Evolutionary conservation across 2,888 invertebrate species (phyloP), one percentile per base, ranked within the genome.

Genomic region (Trachelus troglodyta): DNA sequence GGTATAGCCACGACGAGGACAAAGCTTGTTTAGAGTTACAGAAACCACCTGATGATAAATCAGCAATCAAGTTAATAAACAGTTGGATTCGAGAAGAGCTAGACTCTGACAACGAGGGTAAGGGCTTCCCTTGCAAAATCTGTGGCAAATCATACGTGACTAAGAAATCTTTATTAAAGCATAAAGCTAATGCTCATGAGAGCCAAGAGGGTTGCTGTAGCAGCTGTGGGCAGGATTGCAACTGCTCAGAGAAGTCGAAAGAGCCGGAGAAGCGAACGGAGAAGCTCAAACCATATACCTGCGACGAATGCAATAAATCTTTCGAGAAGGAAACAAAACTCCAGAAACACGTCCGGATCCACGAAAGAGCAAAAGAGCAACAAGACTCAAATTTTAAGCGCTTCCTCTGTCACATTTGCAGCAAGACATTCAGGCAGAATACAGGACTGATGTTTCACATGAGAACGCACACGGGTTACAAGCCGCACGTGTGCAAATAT

Each of bases 401-500:
- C 34, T 90, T 89, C 56, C 81, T 90, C 9, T 90, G 90, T 35
- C 90, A 90, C 74, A 89, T 90, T 75, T 90, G 90, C 79, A 90
- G 90, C 79, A 90, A 90, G 77, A 90, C 90, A 0, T 90, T 90
- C 71, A 79, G 90, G 15, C 90, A 90, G 76, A 90, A 90, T 73
- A 90, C 89, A 9, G 90, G 90, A 15, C 83, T 90, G 0, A 89
- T 89, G 87, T 90, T 90, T 76, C 90, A 90, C 34, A 90, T 90
- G 90, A 80, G 90, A 79, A 90, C 89, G 6, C 90, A 90, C 56
- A 90, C 90, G 0, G 90, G 90, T 0, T 89, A 90, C 76, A 90
- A 90, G 37, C 90, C 90, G 1, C 90, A 90, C 35, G 87, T 88
- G 15, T 90, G 90, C 74, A 90, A 89, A 81, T 90, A 87, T 75